phyloP scores from a whole-genome alignment of 2,113 vertebrate genomes.

The Abramis brama region DNA sequence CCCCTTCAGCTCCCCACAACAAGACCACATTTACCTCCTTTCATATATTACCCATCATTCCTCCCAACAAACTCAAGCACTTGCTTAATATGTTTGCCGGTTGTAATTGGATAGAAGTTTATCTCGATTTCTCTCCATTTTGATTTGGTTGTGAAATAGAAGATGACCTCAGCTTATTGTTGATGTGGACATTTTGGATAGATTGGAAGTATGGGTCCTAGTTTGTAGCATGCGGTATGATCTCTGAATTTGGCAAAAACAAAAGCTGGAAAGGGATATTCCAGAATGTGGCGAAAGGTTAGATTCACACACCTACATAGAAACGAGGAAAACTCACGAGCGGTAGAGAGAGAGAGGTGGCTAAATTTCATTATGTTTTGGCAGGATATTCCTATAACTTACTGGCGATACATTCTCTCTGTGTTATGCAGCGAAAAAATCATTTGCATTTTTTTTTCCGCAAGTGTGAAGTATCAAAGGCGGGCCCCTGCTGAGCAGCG shows the following conservation, averaged over 20 bases:
- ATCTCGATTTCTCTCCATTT: background rate
- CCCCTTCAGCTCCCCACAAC: slow-evolving; percentile 59
- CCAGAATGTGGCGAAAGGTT: slow-evolving; percentile 29
- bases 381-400: slow-evolving; percentile 62
- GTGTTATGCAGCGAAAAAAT: slow-evolving; percentile 61
- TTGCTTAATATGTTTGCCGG: background rate
- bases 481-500: slow-evolving; percentile 79
- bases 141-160: background rate
- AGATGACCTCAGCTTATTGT: background rate
- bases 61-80: slow-evolving; percentile 26
- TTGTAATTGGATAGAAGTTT: slow-evolving; percentile 9
- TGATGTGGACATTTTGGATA: too few species aligned
- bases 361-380: slow-evolving; percentile 58
- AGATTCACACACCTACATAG: background rate
- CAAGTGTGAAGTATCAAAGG: slow-evolving; percentile 79
- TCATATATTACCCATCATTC: slow-evolving; percentile 58
- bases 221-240: background rate
- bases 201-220: background rate
- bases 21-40: slow-evolving; percentile 48
- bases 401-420: slow-evolving; percentile 59
- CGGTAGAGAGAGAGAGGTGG: slow-evolving; percentile 28
- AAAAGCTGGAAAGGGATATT: background rate
- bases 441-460: slow-evolving; percentile 69
- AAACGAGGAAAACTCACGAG: background rate
- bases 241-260: background rate